Evolutionary conservation across 2,113 vertebrate species (phyloP).

Genomic region (Charina bottae): DNA sequence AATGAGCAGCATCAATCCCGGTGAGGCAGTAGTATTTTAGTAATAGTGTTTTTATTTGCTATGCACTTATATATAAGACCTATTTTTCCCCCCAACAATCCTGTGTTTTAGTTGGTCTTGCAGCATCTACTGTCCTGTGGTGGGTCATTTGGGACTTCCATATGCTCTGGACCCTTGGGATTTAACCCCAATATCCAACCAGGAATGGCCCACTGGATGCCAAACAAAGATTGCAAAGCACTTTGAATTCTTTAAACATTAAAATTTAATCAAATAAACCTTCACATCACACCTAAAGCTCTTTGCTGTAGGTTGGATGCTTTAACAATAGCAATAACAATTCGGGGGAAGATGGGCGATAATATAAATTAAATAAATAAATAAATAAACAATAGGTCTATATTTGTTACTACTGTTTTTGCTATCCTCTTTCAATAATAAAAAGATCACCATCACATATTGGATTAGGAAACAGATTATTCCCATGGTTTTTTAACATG

Average conservation of each 20-base stretch:
- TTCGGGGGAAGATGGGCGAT: no score
- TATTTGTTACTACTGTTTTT: constrained; percentile 23
- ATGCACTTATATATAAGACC: no score
- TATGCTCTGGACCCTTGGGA: no score
- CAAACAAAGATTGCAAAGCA: not conserved
- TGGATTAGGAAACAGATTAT: constrained; percentile 34
- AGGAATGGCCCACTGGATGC: not conserved
- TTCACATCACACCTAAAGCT: not conserved
- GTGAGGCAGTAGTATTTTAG: not conserved
- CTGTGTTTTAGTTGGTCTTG: no score
- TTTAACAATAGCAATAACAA: not conserved
- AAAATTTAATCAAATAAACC: constrained; percentile 1
- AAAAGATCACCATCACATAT: constrained; percentile 24
- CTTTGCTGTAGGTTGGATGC: not conserved
- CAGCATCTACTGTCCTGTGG: not conserved
- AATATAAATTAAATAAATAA: no score
- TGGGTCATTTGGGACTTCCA: not conserved
- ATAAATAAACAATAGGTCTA: not conserved
- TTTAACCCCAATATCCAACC: not conserved
- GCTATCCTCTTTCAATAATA: constrained; percentile 10
- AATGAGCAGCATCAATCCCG: not conserved
- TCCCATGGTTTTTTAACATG: constrained; percentile 21
- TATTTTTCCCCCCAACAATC: no score
- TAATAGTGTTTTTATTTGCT: no score
- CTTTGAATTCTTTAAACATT: not conserved